phyloP scores from a whole-genome alignment of 2,797 vertebrate species.

The Petrocephalus schoutedeni region DNA sequence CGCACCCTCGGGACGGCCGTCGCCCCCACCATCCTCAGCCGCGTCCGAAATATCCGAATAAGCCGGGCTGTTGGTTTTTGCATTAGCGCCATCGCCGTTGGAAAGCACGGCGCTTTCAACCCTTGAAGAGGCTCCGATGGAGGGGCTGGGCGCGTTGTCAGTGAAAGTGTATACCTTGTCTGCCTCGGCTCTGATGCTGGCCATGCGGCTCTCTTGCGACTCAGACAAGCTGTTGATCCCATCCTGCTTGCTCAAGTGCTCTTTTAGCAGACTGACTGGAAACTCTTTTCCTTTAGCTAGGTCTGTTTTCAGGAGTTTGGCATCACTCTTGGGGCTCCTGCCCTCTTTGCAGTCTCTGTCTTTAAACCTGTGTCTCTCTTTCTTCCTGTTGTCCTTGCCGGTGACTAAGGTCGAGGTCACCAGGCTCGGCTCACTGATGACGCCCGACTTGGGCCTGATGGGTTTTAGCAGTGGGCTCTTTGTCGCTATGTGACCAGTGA shows the following conservation, averaged over 20 bases:
- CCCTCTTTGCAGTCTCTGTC: slow-evolving; percentile 85
- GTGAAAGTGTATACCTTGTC: slow-evolving; percentile 99
- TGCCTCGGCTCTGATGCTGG: slow-evolving; percentile 95
- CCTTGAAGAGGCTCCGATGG: slow-evolving; percentile 84
- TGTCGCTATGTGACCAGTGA: slow-evolving; percentile 78
- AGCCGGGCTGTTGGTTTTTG: slow-evolving; percentile 91
- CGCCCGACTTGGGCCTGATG: slow-evolving; percentile 93
- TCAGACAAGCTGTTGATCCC: slow-evolving; percentile 77
- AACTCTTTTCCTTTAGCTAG: slow-evolving; percentile 79
- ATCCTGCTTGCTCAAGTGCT: slow-evolving; percentile 88
- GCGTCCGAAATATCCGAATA: slow-evolving; percentile 98
- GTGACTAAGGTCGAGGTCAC: slow-evolving; percentile 78
- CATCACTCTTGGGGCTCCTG: slow-evolving; percentile 74
- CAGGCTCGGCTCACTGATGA: slow-evolving; percentile 82
- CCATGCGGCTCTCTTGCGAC: slow-evolving; percentile 93
- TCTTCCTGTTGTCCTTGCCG: slow-evolving; percentile 90
- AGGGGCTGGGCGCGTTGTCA: slow-evolving; percentile 95
- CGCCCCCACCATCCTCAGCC: slow-evolving; percentile 85
- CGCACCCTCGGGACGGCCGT: slow-evolving; percentile 79
- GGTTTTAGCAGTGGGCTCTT: slow-evolving; percentile 90
- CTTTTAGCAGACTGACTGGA: slow-evolving; percentile 88
- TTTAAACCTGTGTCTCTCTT: slow-evolving; percentile 89
- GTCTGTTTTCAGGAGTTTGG: slow-evolving; percentile 68
- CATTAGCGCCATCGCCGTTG: slow-evolving; percentile 66
- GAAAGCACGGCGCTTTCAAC: slow-evolving; percentile 76